Evolutionary conservation across 2,797 vertebrate species (phyloP), one percentile per base, ranked within the genome.

Genomic region (Propithecus deckenii): DNA sequence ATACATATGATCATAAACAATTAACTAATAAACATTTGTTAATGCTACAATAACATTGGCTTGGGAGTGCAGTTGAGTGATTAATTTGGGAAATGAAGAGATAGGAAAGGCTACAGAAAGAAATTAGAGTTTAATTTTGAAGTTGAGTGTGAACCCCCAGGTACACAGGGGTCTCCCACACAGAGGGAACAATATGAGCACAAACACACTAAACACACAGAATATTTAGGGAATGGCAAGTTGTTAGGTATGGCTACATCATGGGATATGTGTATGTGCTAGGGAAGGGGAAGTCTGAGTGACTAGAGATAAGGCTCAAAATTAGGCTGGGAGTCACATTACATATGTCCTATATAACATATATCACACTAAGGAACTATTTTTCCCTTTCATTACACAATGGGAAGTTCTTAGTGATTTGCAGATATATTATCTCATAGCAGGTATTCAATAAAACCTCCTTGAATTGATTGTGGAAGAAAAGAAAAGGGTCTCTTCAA

Each of bases 381-480:
- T 35, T 9, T 28, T 32, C 14, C 7, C 30, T 91, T 89, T 95
- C 11, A 41, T 78, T 93, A 86, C 30, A 83, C 59, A 93, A 30
- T 81, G 30, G 48, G 7, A 41, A 76, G 35, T 92, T 94, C 30
- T 93, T 80, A 69, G 67, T 91, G 78, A 90, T 93, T 94, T 93
- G 88, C 32, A 87, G 15, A 85, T 95, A 65, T 75, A 61, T 96
- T 92, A 78, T 74, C 38, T 92, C 52, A 72, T 92, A 95, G 30
- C 55, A 84, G 48, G 35, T 91, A 35, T 41, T 93, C 86, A 89
- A 50, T 80, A 86, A 97, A 96, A 86, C 38, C 78, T 52, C 23
- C 43, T 93, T 95, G 69, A 96, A 86, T 93, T 71, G 79, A 89
- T 71, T 95, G 10, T 93, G 14, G n/a, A 94, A 86, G 59, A 48